phyloP scores from a whole-genome alignment of 2,113 vertebrate genomes.

The Ochotona curzoniae region DNA sequence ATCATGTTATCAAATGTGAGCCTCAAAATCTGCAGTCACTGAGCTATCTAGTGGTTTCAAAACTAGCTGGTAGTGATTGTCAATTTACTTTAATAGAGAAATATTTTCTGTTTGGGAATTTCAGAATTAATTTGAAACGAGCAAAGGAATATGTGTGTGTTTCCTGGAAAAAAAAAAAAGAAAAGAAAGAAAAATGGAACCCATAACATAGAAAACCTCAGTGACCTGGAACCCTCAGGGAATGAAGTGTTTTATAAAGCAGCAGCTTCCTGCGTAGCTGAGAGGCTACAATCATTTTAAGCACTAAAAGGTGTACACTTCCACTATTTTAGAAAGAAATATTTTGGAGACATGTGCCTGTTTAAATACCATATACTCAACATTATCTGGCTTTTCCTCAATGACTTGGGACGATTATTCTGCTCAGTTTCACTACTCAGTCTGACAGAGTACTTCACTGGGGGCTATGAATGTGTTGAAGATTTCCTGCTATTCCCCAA shows the following conservation, averaged over 20 bases:
- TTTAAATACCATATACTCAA: constrained; percentile 26
- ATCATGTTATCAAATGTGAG: constrained; percentile 25
- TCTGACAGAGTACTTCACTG: constrained; percentile 6
- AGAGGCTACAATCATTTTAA: constrained; percentile 7
- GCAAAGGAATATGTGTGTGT: neutral
- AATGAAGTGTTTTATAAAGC: neutral
- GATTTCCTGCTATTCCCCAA: constrained; percentile 42
- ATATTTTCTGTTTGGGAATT: neutral
- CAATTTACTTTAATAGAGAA: constrained; percentile 36
- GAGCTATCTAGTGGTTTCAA: no score
- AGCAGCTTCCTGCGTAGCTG: neutral
- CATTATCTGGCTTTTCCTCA: constrained; percentile 54
- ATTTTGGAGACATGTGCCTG: constrained; percentile 30
- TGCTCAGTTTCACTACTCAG: constrained; percentile 10
- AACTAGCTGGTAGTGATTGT: neutral
- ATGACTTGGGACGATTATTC: constrained; percentile 42
- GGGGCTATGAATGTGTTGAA: neutral
- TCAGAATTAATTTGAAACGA: constrained; percentile 31
- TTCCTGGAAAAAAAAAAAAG: constrained; percentile 26
- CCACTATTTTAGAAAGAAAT: constrained; percentile 53
- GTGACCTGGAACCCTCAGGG: neutral
- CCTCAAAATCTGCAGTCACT: constrained; percentile 9
- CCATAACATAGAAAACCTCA: neutral
- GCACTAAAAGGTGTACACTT: constrained; percentile 56
- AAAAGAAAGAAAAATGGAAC: neutral